phyloP scores from a whole-genome alignment of 2,113 vertebrate genomes.

The Salvelinus namaycush region DNA sequence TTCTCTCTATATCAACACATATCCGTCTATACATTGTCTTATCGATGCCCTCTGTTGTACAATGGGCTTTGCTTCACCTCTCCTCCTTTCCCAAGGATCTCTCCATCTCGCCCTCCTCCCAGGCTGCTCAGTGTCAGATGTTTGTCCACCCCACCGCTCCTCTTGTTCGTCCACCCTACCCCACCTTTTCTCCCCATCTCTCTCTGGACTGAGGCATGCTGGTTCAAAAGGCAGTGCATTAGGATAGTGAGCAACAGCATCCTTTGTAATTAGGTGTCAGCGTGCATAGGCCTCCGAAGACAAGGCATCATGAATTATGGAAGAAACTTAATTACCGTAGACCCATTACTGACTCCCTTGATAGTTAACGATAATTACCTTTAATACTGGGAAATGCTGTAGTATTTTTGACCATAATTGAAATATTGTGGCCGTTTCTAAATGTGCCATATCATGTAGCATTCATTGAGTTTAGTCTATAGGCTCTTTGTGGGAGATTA shows the following conservation, averaged over 20 bases:
- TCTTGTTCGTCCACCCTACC: neutral
- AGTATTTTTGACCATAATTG: no score
- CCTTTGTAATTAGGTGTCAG: constrained; percentile 1
- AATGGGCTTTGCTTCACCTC: neutral
- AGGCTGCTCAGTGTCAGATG: constrained; percentile 8
- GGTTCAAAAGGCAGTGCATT: neutral
- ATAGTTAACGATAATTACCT: no score
- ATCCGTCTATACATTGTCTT: neutral
- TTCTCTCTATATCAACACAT: neutral
- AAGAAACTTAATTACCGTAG: constrained; percentile 1
- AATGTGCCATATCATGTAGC: no score
- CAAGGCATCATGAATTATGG: neutral
- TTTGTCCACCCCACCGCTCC: constrained; percentile 8
- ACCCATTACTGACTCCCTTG: no score
- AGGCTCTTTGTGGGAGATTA: no score
- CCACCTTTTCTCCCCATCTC: neutral
- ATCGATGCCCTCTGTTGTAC: neutral
- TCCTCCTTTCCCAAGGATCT: neutral
- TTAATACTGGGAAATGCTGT: no score
- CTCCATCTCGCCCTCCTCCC: constrained; percentile 6
- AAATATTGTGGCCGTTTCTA: no score
- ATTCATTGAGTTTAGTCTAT: no score
- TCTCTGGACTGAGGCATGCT: neutral
- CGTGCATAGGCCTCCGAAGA: neutral
- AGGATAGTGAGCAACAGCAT: neutral